These are phyloP conservation scores for Rallus crepitans DNA, from an alignment of 2,797 vertebrate genomes.

Conservation along the genomic window DNA sequence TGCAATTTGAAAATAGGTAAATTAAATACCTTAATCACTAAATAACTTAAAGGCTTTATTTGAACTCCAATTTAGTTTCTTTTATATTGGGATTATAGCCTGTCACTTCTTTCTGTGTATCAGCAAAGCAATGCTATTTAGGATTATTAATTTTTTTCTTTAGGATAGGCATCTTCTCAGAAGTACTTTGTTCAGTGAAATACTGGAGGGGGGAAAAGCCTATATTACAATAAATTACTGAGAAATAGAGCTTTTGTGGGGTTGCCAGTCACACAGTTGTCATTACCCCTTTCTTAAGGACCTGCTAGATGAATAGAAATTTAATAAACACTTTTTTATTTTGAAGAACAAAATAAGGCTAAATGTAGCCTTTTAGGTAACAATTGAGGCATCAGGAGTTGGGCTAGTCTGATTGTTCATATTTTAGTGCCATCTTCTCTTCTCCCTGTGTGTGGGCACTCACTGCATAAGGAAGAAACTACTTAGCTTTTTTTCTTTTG, in stretches of 20 bases:
- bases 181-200: neutral
- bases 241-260: neutral
- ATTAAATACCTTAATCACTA: neutral
- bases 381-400: neutral
- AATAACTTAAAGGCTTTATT: neutral
- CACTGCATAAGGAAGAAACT: neutral
- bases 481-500: neutral
- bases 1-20: neutral
- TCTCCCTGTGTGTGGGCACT: accelerated
- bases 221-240: neutral
- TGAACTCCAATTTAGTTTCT: neutral
- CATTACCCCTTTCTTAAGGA: neutral
- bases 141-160: neutral
- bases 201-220: neutral
- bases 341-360: neutral
- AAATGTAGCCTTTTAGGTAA: neutral
- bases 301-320: neutral
- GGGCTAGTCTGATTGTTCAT: neutral
- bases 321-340: neutral
- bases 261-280: neutral
- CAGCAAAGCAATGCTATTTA: neutral
- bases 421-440: neutral
- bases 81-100: neutral
- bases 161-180: neutral
- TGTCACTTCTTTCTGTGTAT: neutral